phyloP scores from a whole-genome alignment of 2,888 invertebrate species.

The Acronicta aceris region DNA sequence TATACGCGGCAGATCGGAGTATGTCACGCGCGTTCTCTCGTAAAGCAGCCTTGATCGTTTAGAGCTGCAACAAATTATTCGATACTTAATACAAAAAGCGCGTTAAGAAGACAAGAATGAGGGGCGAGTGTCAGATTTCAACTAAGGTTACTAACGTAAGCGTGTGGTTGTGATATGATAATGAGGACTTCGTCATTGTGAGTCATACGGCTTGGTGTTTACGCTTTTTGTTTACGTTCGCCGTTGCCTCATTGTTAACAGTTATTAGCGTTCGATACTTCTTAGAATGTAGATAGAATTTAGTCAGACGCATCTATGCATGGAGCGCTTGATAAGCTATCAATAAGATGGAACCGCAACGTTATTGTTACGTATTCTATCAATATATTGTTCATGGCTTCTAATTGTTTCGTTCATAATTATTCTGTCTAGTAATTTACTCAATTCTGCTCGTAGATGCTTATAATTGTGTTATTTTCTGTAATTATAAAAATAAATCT shows the following conservation, averaged over 20 bases:
- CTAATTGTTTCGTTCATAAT: slow-evolving; percentile 52
- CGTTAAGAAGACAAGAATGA: slow-evolving; percentile 72
- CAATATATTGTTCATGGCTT: slow-evolving; percentile 40
- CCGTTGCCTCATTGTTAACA: slow-evolving; percentile 66
- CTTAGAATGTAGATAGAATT: slow-evolving; percentile 72
- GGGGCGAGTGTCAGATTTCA: slow-evolving; percentile 77
- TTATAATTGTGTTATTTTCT: slow-evolving; percentile 16
- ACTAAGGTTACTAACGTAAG: slow-evolving; percentile 79
- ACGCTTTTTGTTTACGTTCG: slow-evolving; percentile 85
- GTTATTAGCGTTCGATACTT: slow-evolving; percentile 66
- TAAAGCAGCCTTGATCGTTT: slow-evolving; percentile 71
- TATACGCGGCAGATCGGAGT: slow-evolving; percentile 68
- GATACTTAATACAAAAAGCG: slow-evolving; percentile 60
- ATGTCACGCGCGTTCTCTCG: slow-evolving; percentile 76
- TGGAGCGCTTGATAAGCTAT: slow-evolving; percentile 68
- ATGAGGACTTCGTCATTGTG: slow-evolving; percentile 87
- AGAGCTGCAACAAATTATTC: slow-evolving; percentile 63
- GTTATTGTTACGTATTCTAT: slow-evolving; percentile 54
- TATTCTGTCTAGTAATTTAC: slow-evolving; percentile 44
- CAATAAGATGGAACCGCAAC: slow-evolving; percentile 59
- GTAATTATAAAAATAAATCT: slow-evolving; percentile 5
- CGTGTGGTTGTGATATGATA: slow-evolving; percentile 82
- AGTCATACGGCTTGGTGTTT: slow-evolving; percentile 85
- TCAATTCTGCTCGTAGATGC: slow-evolving; percentile 48
- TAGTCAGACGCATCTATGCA: slow-evolving; percentile 74